Evolutionary conservation across 2,888 invertebrate species (phyloP).

Genomic region (Silvanus unidentatus): DNA sequence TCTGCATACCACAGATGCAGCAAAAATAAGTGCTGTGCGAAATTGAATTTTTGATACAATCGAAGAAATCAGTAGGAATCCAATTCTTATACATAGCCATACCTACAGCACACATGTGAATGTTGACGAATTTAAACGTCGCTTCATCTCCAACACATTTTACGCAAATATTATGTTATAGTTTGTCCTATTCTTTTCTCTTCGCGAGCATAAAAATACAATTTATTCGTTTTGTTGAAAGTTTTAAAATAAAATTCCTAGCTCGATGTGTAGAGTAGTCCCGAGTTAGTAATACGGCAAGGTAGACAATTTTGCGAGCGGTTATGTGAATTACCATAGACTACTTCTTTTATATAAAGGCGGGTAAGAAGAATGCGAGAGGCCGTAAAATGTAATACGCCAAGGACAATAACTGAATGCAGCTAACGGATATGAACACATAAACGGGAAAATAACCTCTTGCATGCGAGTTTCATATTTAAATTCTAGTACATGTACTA

Average conservation of each 20-base stretch:
- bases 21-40: neutral
- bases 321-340: constrained; percentile 35
- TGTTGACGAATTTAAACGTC: neutral
- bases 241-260: constrained; percentile 2
- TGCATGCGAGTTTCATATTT: constrained; percentile 37
- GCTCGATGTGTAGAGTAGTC: constrained; percentile 7
- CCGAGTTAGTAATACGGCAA: constrained; percentile 21
- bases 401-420: constrained; percentile 41
- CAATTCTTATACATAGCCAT: too few species aligned
- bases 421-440: constrained; percentile 44
- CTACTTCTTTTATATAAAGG: constrained; percentile 29
- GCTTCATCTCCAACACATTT: neutral
- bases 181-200: too few species aligned
- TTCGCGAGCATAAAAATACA: constrained; percentile 9
- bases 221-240: constrained; percentile 15
- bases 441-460: constrained; percentile 41
- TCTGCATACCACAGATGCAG: constrained; percentile 1
- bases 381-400: constrained; percentile 40
- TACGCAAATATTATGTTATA: too few species aligned
- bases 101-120: too few species aligned
- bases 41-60: constrained; percentile 1
- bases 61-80: neutral
- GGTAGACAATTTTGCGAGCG: constrained; percentile 31
- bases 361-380: constrained; percentile 28
- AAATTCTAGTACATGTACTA: constrained; percentile 26